Conservation (phyloP, 2,797 vertebrate species). For the Tragelaphus oryx region DNA sequence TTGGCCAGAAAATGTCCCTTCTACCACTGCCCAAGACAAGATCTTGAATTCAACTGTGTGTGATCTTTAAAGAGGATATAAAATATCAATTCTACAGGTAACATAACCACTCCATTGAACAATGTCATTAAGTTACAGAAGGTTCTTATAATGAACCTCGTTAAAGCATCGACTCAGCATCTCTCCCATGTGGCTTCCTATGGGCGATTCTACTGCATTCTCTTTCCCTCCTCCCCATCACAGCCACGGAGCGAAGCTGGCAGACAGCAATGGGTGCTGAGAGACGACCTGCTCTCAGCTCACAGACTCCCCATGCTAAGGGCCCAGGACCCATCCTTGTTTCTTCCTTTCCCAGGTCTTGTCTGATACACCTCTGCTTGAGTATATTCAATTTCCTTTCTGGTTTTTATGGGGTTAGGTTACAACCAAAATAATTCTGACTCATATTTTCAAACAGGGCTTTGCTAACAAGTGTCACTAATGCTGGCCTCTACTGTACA, state of each 20-base stretch:
- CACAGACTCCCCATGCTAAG: background rate
- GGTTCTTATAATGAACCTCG: background rate
- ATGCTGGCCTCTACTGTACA: background rate
- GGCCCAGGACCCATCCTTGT: background rate
- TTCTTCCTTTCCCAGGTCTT: background rate
- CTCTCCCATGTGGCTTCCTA: background rate
- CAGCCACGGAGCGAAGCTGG: background rate
- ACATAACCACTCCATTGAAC: background rate
- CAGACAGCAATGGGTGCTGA: background rate
- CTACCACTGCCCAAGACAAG: background rate
- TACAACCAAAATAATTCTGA: background rate
- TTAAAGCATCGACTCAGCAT: background rate
- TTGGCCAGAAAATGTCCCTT: background rate
- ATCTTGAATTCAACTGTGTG: background rate
- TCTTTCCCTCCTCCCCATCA: background rate
- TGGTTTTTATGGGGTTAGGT: background rate
- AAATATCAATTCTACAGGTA: background rate
- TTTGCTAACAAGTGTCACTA: background rate
- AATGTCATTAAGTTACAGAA: background rate
- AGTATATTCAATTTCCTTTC: background rate
- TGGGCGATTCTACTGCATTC: background rate
- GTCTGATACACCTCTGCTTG: background rate
- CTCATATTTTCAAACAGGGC: background rate
- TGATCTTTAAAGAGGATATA: background rate
- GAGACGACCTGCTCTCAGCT: background rate